phyloP scores from a whole-genome alignment of 2,797 vertebrate species.

The Agapornis canus region DNA sequence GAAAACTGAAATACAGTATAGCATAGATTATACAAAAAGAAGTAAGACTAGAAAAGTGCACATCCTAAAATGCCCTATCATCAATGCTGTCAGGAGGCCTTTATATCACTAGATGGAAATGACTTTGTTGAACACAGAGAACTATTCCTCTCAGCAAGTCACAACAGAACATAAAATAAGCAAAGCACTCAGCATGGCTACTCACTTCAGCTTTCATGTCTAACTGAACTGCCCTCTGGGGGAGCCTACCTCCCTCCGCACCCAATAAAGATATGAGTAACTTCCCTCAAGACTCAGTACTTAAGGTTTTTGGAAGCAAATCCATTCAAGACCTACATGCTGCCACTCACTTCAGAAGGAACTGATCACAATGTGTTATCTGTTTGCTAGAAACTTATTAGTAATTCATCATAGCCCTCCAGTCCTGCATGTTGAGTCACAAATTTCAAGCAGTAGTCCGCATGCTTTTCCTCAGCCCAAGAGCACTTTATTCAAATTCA shows the following conservation, averaged over 20 bases:
- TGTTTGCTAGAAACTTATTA: not conserved
- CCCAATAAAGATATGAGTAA: conserved; percentile 11
- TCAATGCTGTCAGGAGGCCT: not conserved
- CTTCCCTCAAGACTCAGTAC: not conserved
- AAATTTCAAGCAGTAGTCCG: not conserved
- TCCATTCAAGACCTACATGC: not conserved
- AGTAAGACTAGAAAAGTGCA: not conserved
- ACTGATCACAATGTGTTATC: not conserved
- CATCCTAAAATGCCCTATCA: not conserved
- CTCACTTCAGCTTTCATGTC: not conserved
- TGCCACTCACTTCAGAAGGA: conserved; percentile 30
- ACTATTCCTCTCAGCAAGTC: not conserved
- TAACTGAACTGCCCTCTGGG: conserved; percentile 31
- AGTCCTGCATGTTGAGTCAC: conserved; percentile 18
- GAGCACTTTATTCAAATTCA: conserved; percentile 33
- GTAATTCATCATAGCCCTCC: not conserved
- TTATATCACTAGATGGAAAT: not conserved
- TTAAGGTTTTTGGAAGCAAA: conserved; percentile 6
- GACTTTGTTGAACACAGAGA: not conserved
- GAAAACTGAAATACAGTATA: not conserved
- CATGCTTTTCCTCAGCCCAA: not conserved
- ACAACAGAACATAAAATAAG: not conserved
- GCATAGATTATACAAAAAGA: not conserved
- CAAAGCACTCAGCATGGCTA: not conserved
- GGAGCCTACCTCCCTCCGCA: not conserved